Evolutionary conservation across 1,140 invertebrate genomes (phyloP).

Genomic region (Plectus sambesii): DNA sequence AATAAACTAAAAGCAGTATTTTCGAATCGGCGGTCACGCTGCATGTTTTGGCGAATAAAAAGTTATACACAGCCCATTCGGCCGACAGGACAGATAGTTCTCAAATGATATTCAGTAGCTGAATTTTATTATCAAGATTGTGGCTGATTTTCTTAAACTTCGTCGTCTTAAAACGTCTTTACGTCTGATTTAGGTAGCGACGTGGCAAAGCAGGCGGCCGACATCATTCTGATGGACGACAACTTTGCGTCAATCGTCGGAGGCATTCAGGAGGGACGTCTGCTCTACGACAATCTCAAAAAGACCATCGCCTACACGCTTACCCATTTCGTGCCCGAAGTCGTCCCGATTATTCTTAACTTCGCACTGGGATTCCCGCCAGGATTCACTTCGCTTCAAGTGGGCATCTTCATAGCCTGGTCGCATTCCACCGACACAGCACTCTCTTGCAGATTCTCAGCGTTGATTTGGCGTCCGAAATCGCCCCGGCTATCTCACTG

Average conservation of each 20-base stretch:
- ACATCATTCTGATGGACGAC: conserved; percentile 59
- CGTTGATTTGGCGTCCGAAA: conserved; percentile 32
- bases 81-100: too few species aligned
- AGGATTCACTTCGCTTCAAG: conserved; percentile 31
- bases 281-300: conserved; percentile 34
- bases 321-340: conserved; percentile 44
- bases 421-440: not conserved
- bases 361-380: conserved; percentile 41
- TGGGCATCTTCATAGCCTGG: not conserved
- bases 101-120: too few species aligned
- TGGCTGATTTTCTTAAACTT: too few species aligned
- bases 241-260: conserved; percentile 60
- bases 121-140: too few species aligned
- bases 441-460: conserved; percentile 25
- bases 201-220: conserved; percentile 58
- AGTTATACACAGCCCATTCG: too few species aligned
- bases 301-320: conserved; percentile 32
- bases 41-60: too few species aligned
- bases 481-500: conserved; percentile 40
- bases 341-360: conserved; percentile 45
- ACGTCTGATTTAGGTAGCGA: conserved; percentile 44
- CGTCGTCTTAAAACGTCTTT: too few species aligned
- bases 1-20: too few species aligned
- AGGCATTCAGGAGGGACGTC: conserved; percentile 55
- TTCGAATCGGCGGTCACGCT: too few species aligned